Evolutionary conservation across 2,888 invertebrate species (phyloP).

Genomic region (Dioctria linearis): DNA sequence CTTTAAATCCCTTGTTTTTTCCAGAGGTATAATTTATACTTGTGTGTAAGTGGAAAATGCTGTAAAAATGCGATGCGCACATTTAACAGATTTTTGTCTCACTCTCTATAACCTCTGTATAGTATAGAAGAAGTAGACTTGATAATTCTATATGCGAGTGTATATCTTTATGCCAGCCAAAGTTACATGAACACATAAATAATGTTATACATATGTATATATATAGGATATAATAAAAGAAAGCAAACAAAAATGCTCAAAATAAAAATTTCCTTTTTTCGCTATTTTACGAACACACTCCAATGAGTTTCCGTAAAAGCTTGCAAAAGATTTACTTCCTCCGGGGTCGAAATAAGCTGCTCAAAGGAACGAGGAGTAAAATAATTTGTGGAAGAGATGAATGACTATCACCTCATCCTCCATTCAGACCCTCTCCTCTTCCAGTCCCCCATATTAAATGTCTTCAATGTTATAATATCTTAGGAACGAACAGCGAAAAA

Average conservation of each 20-base stretch:
- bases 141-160: no score
- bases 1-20: not conserved
- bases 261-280: slow-evolving; percentile 47
- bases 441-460: not conserved
- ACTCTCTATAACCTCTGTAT: not conserved
- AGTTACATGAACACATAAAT: no score
- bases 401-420: slow-evolving; percentile 11
- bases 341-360: slow-evolving; percentile 27
- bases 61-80: slow-evolving; percentile 24
- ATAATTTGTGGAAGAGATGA: not conserved
- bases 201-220: not conserved
- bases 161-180: no score
- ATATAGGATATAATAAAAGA: slow-evolving; percentile 13
- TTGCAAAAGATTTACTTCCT: slow-evolving; percentile 44
- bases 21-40: not conserved
- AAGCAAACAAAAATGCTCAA: slow-evolving; percentile 23
- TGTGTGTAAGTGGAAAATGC: slow-evolving; percentile 22
- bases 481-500: slow-evolving; percentile 4
- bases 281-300: slow-evolving; percentile 44
- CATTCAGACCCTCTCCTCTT: not conserved
- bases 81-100: slow-evolving; percentile 13
- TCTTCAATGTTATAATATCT: slow-evolving; percentile 18
- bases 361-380: not conserved
- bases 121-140: no score
- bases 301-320: slow-evolving; percentile 49